These are phyloP conservation scores for Falcaria lacertinaria DNA, from an alignment of 2,888 invertebrate genomes.

Conservation along the genomic window DNA sequence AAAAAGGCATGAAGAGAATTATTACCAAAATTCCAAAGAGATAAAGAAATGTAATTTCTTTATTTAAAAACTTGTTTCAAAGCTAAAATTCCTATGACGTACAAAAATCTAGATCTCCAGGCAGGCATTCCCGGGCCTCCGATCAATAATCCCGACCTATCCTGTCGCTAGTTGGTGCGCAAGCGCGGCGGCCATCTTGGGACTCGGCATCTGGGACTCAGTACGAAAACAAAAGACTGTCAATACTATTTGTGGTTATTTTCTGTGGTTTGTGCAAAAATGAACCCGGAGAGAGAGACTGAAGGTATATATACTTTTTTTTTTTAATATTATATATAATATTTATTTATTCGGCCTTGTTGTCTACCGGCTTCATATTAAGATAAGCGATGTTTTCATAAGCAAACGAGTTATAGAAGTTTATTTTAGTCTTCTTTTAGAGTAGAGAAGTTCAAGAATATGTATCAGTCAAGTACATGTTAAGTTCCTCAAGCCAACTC, in stretches of 20 bases:
- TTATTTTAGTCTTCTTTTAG: too few species aligned
- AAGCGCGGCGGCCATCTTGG: constrained; percentile 40
- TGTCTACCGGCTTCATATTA: too few species aligned
- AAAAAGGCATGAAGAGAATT: too few species aligned
- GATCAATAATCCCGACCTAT: constrained; percentile 60
- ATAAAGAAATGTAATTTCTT: too few species aligned
- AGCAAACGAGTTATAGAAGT: too few species aligned
- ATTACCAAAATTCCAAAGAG: too few species aligned
- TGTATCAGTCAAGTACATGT: too few species aligned
- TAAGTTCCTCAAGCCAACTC: too few species aligned
- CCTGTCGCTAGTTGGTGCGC: constrained; percentile 33
- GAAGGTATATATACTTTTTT: constrained; percentile 43
- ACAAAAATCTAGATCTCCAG: constrained; percentile 16
- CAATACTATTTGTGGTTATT: constrained; percentile 13
- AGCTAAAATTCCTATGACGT: not conserved
- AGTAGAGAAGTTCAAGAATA: too few species aligned
- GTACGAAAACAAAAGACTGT: constrained; percentile 39
- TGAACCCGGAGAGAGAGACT: constrained; percentile 55
- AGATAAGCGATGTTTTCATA: too few species aligned
- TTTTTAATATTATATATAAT: not conserved
- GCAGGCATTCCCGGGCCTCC: constrained; percentile 32
- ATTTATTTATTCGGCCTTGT: not conserved
- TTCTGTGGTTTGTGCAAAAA: constrained; percentile 25
- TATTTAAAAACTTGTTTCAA: too few species aligned
- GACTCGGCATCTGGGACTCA: constrained; percentile 25